Conservation (phyloP, 2,113 vertebrate genomes). For the Carassius carassius region DNA sequence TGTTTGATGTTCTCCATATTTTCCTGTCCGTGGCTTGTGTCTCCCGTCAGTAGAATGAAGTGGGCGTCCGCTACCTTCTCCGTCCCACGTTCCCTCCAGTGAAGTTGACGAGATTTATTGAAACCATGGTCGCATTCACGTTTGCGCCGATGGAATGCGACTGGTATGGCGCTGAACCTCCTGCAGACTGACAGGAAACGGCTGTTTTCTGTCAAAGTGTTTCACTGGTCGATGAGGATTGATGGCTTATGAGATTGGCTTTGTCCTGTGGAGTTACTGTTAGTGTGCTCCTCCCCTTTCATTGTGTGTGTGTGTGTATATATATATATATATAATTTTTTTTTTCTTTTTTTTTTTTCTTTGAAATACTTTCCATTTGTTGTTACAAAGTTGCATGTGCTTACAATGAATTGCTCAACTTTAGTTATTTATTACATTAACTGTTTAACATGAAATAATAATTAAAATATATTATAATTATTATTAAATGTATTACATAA, state of each 20-base stretch:
- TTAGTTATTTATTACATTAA: too few relatives aligned
- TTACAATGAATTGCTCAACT: too few relatives aligned
- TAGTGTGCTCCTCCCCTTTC: neutral
- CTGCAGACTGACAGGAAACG: neutral
- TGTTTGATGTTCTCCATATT: constrained; percentile 22
- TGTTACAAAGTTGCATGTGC: too few relatives aligned
- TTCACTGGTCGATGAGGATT: constrained; percentile 1
- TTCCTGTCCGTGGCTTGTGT: neutral
- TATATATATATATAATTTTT: too few relatives aligned
- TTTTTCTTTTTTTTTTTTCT: too few relatives aligned
- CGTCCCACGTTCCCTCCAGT: too few relatives aligned
- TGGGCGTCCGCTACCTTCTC: neutral
- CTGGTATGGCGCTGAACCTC: neutral
- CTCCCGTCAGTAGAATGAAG: neutral
- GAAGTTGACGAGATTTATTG: constrained; percentile 10
- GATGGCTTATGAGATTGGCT: constrained; percentile 6
- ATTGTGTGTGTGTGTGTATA: too few relatives aligned
- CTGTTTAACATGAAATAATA: too few relatives aligned
- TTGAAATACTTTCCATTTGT: too few relatives aligned
- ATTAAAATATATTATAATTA: too few relatives aligned
- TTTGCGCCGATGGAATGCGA: neutral
- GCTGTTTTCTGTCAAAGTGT: neutral
- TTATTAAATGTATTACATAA: too few relatives aligned
- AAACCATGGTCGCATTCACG: neutral
- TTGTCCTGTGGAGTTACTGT: neutral